Percentiles rank a stretch among this genome's conserved stretches.
phyloP scores from a whole-genome alignment of 2,888 invertebrate species.

The Notodonta ziczac region DNA sequence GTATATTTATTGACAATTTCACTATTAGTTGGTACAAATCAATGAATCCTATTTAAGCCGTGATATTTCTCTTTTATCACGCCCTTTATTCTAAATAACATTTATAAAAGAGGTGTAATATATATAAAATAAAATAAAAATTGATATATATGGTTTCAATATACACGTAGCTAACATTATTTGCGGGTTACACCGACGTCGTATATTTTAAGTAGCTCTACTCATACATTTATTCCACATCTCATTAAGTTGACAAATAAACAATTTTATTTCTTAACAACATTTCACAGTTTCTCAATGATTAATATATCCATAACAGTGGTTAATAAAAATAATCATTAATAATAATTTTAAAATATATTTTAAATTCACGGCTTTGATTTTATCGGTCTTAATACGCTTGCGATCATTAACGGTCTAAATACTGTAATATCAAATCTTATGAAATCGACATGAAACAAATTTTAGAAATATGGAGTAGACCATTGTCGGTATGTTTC shows the following conservation, averaged over 20 bases:
- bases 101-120: too few relatives aligned
- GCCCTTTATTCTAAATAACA: conserved; percentile 21
- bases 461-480: neutral
- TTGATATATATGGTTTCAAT: too few relatives aligned
- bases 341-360: too few relatives aligned
- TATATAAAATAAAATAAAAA: too few relatives aligned
- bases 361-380: conserved; percentile 22
- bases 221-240: neutral
- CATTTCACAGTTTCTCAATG: neutral
- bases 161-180: neutral
- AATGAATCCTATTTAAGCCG: too few relatives aligned
- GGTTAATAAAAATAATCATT: too few relatives aligned
- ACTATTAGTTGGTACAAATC: conserved; percentile 13
- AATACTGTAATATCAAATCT: conserved; percentile 22
- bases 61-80: conserved; percentile 21
- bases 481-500: neutral
- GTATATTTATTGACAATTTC: conserved; percentile 24
- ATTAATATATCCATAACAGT: neutral
- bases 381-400: conserved; percentile 27
- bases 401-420: conserved; percentile 32
- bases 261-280: conserved; percentile 4
- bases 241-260: neutral
- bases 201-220: neutral
- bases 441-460: neutral
- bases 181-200: neutral